Conservation (phyloP, 2,797 vertebrate genomes). For the Hylomyscus alleni region DNA sequence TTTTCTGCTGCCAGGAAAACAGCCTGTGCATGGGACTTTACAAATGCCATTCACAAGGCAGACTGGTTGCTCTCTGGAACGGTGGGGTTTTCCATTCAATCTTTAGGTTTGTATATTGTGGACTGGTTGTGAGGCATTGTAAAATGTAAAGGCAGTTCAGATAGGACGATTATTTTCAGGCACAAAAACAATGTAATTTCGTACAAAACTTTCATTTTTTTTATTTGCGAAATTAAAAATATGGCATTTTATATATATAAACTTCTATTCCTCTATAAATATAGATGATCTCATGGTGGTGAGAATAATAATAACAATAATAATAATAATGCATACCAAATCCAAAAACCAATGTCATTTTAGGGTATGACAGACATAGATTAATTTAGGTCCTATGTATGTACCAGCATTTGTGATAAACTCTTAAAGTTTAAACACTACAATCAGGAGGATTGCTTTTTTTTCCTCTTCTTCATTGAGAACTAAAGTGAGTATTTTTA, state of each 20-base stretch:
- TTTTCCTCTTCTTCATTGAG: constrained; percentile 84
- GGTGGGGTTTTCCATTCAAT: constrained; percentile 82
- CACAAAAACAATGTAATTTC: constrained; percentile 88
- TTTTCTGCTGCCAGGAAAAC: constrained; percentile 79
- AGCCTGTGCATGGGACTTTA: constrained; percentile 82
- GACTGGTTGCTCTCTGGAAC: constrained; percentile 80
- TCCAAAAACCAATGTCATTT: constrained; percentile 89
- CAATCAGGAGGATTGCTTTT: constrained; percentile 83
- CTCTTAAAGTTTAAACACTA: constrained; percentile 87
- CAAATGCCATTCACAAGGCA: constrained; percentile 60
- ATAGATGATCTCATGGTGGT: constrained; percentile 95
- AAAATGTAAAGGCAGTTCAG: constrained; percentile 79
- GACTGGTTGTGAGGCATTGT: constrained; percentile 62
- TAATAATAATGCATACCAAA: constrained; percentile 89
- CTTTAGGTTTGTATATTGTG: constrained; percentile 82
- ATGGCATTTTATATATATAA: constrained; percentile 94
- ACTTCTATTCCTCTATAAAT: constrained; percentile 97
- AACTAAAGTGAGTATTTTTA: constrained; percentile 86
- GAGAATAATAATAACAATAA: constrained; percentile 89
- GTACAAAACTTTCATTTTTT: constrained; percentile 95
- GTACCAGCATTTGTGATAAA: constrained; percentile 87
- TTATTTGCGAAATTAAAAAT: constrained; percentile 95
- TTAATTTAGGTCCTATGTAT: constrained; percentile 89
- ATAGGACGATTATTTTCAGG: constrained; percentile 74
- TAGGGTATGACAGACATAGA: constrained; percentile 89